These are phyloP conservation scores for Sander lucioperca DNA, from an alignment of 2,113 vertebrate species.

Conservation along the genomic window DNA sequence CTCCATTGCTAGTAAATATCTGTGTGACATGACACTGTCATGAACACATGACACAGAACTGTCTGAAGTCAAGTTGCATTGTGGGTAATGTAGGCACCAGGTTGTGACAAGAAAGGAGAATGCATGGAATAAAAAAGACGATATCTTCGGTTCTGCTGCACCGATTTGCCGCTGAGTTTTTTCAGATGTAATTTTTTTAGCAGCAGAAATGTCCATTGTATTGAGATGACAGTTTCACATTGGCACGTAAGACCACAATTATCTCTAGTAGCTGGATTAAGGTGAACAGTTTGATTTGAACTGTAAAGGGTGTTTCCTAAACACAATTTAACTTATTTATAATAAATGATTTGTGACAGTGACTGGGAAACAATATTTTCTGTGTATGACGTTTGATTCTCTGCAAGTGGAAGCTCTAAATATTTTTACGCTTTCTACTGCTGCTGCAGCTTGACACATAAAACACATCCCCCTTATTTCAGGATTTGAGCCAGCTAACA, in stretches of 20 bases:
- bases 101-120: too few relatives aligned
- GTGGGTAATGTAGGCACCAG: too few relatives aligned
- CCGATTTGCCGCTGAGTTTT: background rate
- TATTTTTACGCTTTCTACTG: background rate
- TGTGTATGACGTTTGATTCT: background rate
- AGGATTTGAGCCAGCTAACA: background rate
- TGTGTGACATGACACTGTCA: too few relatives aligned
- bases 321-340: background rate
- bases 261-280: background rate
- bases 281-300: too few relatives aligned
- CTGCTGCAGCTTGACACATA: background rate
- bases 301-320: background rate
- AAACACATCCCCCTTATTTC: background rate
- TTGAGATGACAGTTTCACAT: background rate
- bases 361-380: background rate
- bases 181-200: background rate
- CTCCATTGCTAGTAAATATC: too few relatives aligned
- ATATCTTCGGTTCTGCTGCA: background rate
- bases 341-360: slow-evolving; percentile 4
- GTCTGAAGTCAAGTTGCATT: background rate
- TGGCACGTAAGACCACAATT: too few relatives aligned
- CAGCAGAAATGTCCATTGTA: background rate
- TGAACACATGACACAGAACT: too few relatives aligned
- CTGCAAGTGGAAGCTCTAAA: background rate
- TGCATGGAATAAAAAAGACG: too few relatives aligned